Percentiles rank a stretch among this genome's conserved stretches.
These are phyloP conservation scores for Pogonocherus hispidulus DNA, from an alignment of 2,888 invertebrate species.

Conservation along the genomic window DNA sequence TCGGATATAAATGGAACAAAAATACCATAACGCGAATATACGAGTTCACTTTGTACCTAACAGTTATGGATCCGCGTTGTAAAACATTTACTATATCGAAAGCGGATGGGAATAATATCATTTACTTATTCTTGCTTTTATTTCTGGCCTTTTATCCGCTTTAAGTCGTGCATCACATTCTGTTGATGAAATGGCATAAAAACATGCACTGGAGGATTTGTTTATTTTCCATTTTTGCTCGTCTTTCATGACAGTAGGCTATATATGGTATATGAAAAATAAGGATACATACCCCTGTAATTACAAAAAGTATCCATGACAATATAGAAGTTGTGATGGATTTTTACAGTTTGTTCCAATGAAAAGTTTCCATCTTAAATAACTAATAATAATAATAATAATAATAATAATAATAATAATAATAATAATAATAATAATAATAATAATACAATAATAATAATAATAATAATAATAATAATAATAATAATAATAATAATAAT, in stretches of 20 bases:
- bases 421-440: too few relatives aligned
- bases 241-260: neutral
- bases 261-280: neutral
- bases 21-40: neutral
- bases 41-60: too few relatives aligned
- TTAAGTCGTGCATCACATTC: neutral
- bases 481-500: too few relatives aligned
- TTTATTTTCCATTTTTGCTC: neutral
- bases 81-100: neutral
- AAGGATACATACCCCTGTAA: neutral
- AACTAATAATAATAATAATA: too few relatives aligned
- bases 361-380: too few relatives aligned
- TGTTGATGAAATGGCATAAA: neutral
- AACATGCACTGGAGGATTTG: neutral
- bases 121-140: neutral
- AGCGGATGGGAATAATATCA: neutral
- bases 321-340: neutral
- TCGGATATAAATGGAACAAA: neutral
- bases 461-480: too few relatives aligned
- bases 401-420: too few relatives aligned
- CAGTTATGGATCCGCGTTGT: neutral
- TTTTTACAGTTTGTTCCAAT: too few relatives aligned
- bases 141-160: neutral
- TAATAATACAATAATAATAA: too few relatives aligned
- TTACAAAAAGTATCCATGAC: neutral